Base-by-base conservation (phyloP, 2,888 invertebrate species). In the Anoncus sp. region DNA sequence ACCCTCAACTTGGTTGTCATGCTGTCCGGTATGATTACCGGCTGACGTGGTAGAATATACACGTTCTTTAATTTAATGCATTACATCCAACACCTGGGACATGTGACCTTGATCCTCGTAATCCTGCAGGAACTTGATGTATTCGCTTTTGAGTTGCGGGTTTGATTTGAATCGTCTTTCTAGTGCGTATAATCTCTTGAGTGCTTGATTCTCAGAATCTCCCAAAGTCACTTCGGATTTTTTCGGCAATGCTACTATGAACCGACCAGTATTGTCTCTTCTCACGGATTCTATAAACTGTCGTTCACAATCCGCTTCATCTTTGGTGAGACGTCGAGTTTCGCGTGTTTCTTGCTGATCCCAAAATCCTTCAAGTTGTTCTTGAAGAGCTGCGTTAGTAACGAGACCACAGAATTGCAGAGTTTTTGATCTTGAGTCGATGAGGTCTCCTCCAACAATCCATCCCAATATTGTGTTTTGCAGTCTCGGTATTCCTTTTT, bases 321-420 rank as follows among this genome's bases (percentile, higher is more conserved):
- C 81, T 14, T 65, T 51, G 0, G 80, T 80, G 5, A 40, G 24
- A 35, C 47, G 24, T 4, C 59, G 71, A 9, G n/a, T 43, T 27
- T 66, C 20, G 49, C 49, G 53, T 2, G 66, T 9, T 55, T 82
- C 82, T 49, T 85, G 85, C 14, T 85, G 72, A 31, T 75, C 69
- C 84, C 83, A 85, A 73, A 85, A 86, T 49, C 49, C 55, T 45
- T 81, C 75, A 14, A 83, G 22, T 55, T 76, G 74, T 45, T 53
- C 14, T 40, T 77, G 43, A 22, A 81, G 40, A n/a, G n/a, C 18
- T 3, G 51, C 38, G 57, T 73, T 77, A 0, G 69, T 70, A 16
- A 77, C 18, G 22, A 38, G 9, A 10, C 38, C 27, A 47, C 63
- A 63, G 20, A 47, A 49, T 6, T 27, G 10, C 1, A 12, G 35